Evolutionary conservation across 2,888 invertebrate species (phyloP).

Genomic region (Elysia crispata): DNA sequence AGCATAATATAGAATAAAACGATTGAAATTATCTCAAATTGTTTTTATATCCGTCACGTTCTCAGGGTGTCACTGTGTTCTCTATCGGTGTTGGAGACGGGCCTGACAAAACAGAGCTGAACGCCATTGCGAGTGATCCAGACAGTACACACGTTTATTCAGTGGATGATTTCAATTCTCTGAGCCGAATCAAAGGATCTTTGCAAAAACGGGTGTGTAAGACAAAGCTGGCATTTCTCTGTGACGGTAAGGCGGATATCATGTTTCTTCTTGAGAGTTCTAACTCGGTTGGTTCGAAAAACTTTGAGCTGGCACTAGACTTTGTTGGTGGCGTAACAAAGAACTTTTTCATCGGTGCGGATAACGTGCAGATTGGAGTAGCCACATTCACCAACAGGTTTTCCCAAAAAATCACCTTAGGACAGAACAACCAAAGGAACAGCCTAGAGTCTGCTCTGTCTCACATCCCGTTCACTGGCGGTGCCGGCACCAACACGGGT

Average conservation of each 20-base stretch:
- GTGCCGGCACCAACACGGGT: constrained; percentile 64
- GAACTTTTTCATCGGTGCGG: constrained; percentile 61
- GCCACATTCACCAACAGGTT: constrained; percentile 62
- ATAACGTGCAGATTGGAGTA: constrained; percentile 61
- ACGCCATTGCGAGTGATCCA: constrained; percentile 67
- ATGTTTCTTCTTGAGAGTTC: constrained; percentile 68
- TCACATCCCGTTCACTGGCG: constrained; percentile 51
- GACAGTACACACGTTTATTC: constrained; percentile 65
- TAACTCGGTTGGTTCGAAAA: constrained; percentile 61
- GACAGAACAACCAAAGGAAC: constrained; percentile 52
- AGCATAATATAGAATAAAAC: too few species aligned
- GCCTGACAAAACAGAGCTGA: constrained; percentile 58
- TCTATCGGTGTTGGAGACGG: constrained; percentile 67
- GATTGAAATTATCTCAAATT: too few species aligned
- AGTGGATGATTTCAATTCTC: constrained; percentile 64
- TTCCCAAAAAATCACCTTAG: constrained; percentile 62
- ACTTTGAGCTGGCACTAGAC: constrained; percentile 63
- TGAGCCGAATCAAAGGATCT: constrained; percentile 61
- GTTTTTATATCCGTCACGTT: too few species aligned
- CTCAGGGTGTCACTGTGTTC: constrained; percentile 62
- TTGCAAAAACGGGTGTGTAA: constrained; percentile 55
- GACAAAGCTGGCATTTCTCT: constrained; percentile 50
- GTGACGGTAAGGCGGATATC: constrained; percentile 66
- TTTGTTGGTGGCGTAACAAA: constrained; percentile 62
- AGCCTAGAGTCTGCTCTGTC: constrained; percentile 32